phyloP scores from a whole-genome alignment of 2,888 invertebrate genomes.

The Hirtodrosophila alboralis region DNA sequence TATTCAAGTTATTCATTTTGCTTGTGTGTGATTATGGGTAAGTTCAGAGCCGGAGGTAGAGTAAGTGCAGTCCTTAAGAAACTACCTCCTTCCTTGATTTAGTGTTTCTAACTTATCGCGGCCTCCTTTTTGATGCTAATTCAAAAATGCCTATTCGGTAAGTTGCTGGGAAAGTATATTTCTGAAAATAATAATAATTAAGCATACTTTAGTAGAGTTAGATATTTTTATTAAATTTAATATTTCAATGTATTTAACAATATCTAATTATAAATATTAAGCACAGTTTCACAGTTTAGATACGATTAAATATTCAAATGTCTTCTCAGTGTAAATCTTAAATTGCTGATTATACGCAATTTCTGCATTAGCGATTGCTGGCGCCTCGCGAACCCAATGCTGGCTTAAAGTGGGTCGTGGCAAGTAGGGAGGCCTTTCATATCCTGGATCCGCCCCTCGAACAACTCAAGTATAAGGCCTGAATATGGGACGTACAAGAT shows the following conservation, averaged over 20 bases:
- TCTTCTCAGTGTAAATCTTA: too few species aligned
- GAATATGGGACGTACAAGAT: slow-evolving; percentile 20
- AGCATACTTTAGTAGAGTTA: too few species aligned
- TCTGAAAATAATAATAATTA: too few species aligned
- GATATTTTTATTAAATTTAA: too few species aligned
- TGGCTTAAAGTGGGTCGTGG: slow-evolving; percentile 16
- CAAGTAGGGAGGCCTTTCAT: slow-evolving; percentile 20
- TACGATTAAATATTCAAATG: too few species aligned
- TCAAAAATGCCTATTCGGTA: slow-evolving; percentile 82
- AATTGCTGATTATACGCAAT: neutral
- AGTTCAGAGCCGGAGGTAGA: too few species aligned
- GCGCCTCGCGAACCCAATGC: slow-evolving; percentile 26
- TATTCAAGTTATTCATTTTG: slow-evolving; percentile 79
- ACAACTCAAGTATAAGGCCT: neutral
- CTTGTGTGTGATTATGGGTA: slow-evolving; percentile 79
- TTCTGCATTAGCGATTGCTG: neutral
- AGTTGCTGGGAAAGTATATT: too few species aligned
- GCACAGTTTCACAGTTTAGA: too few species aligned
- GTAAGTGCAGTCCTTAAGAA: too few species aligned
- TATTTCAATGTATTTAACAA: too few species aligned
- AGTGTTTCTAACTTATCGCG: slow-evolving; percentile 82
- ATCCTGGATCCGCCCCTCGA: slow-evolving; percentile 4
- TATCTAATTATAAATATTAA: too few species aligned
- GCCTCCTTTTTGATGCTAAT: slow-evolving; percentile 82
- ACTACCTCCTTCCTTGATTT: neutral